These are phyloP conservation scores for Barypeithes pellucidus DNA, from an alignment of 2,888 invertebrate genomes.

Conservation along the genomic window DNA sequence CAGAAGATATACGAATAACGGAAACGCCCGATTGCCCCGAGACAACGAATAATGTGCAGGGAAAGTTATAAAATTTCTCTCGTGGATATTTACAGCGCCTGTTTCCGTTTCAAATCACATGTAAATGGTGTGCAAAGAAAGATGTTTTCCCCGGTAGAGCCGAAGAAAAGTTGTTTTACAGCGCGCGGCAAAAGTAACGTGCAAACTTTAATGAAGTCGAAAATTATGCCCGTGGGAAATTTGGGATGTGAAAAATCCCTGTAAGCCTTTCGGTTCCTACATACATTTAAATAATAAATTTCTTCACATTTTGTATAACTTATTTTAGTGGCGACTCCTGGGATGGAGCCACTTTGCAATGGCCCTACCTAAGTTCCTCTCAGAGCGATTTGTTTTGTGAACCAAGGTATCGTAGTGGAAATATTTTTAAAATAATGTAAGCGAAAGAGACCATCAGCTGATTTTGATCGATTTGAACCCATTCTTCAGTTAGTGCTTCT, in stretches of 20 bases:
- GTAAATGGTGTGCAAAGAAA: background rate
- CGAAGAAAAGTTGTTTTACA: background rate
- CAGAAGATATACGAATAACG: background rate
- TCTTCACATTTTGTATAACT: too few relatives aligned
- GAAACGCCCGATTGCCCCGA: background rate
- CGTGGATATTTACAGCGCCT: background rate
- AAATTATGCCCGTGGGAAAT: background rate
- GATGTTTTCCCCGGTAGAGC: background rate
- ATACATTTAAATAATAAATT: too few relatives aligned
- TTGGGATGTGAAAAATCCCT: background rate
- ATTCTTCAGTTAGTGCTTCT: too few relatives aligned
- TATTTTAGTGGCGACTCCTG: too few relatives aligned
- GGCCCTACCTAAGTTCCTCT: too few relatives aligned
- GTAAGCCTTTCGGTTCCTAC: too few relatives aligned
- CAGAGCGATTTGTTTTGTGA: too few relatives aligned
- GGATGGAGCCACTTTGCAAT: too few relatives aligned
- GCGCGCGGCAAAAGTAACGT: background rate
- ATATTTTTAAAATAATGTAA: too few relatives aligned
- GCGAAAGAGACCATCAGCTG: too few relatives aligned
- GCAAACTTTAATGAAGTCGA: background rate
- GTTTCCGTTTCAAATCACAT: slow-evolving; percentile 1
- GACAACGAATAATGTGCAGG: background rate
- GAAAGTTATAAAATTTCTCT: background rate
- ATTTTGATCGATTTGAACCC: too few relatives aligned
- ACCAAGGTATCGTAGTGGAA: too few relatives aligned